Base-by-base conservation (phyloP, 2,113 vertebrate genomes). In the Leptosomus discolor region DNA sequence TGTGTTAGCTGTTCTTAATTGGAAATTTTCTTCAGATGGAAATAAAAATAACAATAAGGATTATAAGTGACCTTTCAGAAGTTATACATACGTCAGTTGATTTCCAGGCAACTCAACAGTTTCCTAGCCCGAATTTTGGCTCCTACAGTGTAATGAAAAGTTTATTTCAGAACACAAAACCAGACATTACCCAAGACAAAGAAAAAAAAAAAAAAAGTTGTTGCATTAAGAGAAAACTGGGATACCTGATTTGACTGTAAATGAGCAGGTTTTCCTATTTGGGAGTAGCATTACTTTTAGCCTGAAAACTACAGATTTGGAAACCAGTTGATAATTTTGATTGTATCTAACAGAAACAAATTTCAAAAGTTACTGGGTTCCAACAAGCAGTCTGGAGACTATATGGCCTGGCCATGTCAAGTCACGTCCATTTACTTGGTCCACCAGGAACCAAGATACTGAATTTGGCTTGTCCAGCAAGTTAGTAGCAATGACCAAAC, bases 361-460 rank as follows among this genome's bases (percentile, higher is more conserved):
- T 73, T 39, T 50, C 46, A n/a, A 11, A 61, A 67, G 26, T 32
- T 43, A 19, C 17, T 67, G 6, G 21, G 71, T 51, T 60, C n/a
- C 43, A 76, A 5, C 12, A 67, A 27, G 14, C 12, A 65, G 57
- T 10, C 36, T 78, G 54, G 34, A 82, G 39, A 46, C n/a, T n/a
- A 9, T 0, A 4, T 20, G 64, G 50, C 51, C 46, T 36, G 46
- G 41, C n/a, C 34, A 27, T 0, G 3, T 8, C 29, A 68, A 51
- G 36, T n/a, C 36, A 30, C 1, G 19, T 27, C 12, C 5, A 5
- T 64, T 73, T n/a, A 37, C 16, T 12, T 56, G 54, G n/a, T 18
- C 3, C 22, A 11, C 5, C 30, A 61, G 36, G 70, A 87, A 51
- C 29, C 0, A 0, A 63, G 32, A 36, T 37, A 81, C 4, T n/a